Base-by-base conservation (phyloP, 2,113 vertebrate genomes). In the Athene noctua region DNA sequence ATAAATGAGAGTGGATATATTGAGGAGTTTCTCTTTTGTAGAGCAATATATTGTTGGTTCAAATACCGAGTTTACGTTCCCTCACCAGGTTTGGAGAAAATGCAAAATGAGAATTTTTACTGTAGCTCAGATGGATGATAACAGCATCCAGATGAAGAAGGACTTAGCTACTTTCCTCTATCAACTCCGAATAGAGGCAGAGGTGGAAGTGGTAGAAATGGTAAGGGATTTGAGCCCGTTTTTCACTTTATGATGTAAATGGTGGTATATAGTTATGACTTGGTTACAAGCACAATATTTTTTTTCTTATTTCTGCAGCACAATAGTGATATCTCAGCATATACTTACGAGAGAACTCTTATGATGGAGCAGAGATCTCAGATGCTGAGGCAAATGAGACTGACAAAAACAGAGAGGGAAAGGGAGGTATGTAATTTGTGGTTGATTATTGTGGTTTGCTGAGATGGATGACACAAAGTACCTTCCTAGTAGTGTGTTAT, bases 311-410 rank as follows among this genome's bases (percentile, higher is more conserved):
- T 81, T 93, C 82, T 89, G 44, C 94, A 99, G 99, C 99, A 99
- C 51, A 98, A 99, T 92, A 99, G 99, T 21, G 99, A 99, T 97
- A 99, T 99, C 90, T 99, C 99, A 20, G 99, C 99, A 1, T 99
- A 99, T 92, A 99, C 99, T 12, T 99, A 99, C 0, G 99, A 99
- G 97, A 98, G 99, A 47, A 99, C 99, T 6, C 96, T 99, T 94
- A 99, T 99, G 99, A 99, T 99, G 99, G 99, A 99, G 93, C 99
- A 99, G 97, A 98, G 99, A 88, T 99, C 99, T 71, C 99, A 99
- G 97, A 99, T 99, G 99, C 96, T 99, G 94, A 98, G 98, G 80
- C 99, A 99, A 92, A 99, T 99, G 99, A 98, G 99, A 90, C 97
- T 99, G 87, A 99, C 99, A 59, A 99, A 98, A 97, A 98, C 99